Evolutionary conservation across 23 tunicate genomes (phyloP), one percentile per base, ranked within the genome.

Genomic region (Phallusia fumigata): DNA sequence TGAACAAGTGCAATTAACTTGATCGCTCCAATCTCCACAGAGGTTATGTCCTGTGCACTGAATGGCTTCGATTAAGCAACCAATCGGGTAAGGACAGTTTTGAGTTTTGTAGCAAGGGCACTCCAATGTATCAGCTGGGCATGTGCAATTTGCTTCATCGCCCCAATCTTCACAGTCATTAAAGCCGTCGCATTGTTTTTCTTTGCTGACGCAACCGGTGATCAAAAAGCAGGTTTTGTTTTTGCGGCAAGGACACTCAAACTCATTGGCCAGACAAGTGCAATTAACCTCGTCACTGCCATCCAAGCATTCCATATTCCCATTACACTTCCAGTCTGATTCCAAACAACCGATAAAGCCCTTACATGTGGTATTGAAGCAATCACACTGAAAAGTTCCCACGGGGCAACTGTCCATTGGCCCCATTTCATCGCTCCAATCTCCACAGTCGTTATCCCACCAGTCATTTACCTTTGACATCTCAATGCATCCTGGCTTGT

Each of bases 1-100:
- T 33, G 78, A 33, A 31, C 78, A 74, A 21, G 44, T 33, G 69
- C 78, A 74, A 33, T 35, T 35, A 33, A n/a, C 45, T 74, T 74
- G 33, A 74, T 74, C 78, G 35, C 78, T 74, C 78, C 78, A 74
- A 13, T 74, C 78, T 74, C 45, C 45, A 35, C 78, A 74, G 33
- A 19, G n/a, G 45, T 74, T 74, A 30, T 21, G 10, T n/a, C 78
- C 78, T n/a, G 28, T 31, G 45, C 69, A 58, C 28, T 58, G 69
- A 6, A 21, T 21, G 3, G 69, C 13, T 21, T 21, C 5, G 28
- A 1, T 24, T 6, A 58, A 3, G 69, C 69, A 58, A 58, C 69
- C 69, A 21, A 58, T 21, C 1, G 69, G 26, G 13, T 58, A 21
- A 58, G 69, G 26, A 24, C 69, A 58, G 16, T 58, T 58, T 58